Percentiles rank a stretch among this genome's conserved stretches.
phyloP scores from a whole-genome alignment of 2,113 vertebrate species.

The Trematomus loennbergii region DNA sequence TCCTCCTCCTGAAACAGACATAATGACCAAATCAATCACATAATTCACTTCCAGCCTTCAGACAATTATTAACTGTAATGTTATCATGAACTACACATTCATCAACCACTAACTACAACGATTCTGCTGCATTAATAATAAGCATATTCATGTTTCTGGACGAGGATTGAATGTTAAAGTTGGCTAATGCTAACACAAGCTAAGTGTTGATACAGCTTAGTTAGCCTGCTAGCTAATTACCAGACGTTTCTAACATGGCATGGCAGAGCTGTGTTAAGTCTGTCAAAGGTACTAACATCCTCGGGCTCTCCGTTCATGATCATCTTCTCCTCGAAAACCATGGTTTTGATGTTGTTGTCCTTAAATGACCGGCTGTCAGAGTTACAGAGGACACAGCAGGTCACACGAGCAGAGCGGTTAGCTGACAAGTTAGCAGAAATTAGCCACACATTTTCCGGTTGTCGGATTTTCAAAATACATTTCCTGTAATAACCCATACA shows the following conservation, averaged over 20 bases:
- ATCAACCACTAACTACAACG: not conserved
- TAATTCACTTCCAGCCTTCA: not conserved
- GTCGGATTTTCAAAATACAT: conserved; percentile 32
- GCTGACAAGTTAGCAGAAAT: not conserved
- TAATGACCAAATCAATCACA: conserved; percentile 16
- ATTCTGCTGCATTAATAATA: not conserved
- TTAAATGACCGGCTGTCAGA: conserved; percentile 24
- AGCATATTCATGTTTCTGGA: not conserved
- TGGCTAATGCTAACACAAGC: conserved; percentile 43
- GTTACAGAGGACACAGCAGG: conserved; percentile 69
- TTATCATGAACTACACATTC: not conserved
- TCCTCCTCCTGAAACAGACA: conserved; percentile 69
- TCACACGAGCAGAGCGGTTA: conserved; percentile 17
- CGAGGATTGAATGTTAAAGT: fast-evolving
- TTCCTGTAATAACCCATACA: no score
- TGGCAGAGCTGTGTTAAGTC: not conserved
- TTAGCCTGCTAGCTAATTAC: conserved; percentile 5
- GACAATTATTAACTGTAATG: not conserved
- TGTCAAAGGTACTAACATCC: conserved; percentile 53
- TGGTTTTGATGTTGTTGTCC: conserved; percentile 47
- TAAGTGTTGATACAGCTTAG: conserved; percentile 4
- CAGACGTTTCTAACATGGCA: not conserved
- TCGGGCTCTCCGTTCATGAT: conserved; percentile 82
- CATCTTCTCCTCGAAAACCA: conserved; percentile 84
- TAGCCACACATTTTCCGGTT: conserved; percentile 15